Conservation (phyloP, 2,888 invertebrate species). For the Brenthis daphne region DNA sequence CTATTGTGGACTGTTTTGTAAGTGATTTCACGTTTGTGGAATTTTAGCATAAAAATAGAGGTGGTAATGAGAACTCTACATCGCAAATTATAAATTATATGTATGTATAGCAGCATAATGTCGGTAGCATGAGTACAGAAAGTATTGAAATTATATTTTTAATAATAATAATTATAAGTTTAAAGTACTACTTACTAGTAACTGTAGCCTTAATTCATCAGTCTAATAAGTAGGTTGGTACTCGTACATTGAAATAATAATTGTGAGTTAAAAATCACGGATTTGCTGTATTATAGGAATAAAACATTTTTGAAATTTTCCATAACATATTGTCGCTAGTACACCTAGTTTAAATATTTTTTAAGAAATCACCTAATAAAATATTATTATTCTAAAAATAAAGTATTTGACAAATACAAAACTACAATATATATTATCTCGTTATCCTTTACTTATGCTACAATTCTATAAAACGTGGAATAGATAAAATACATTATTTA, state of each 20-base stretch:
- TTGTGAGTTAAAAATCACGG: too few species aligned
- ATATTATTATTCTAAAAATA: not conserved
- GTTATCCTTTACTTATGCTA: constrained; percentile 30
- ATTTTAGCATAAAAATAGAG: constrained; percentile 33
- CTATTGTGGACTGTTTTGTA: constrained; percentile 44
- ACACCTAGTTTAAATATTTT: too few species aligned
- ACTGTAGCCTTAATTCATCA: too few species aligned
- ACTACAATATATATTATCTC: constrained; percentile 31
- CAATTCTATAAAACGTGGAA: constrained; percentile 33
- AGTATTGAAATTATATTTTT: too few species aligned
- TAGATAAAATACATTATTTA: constrained; percentile 39
- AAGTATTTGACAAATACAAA: not conserved
- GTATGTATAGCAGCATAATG: not conserved
- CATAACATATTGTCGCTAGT: too few species aligned
- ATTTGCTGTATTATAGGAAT: too few species aligned
- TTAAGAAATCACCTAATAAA: too few species aligned
- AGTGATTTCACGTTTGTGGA: constrained; percentile 38
- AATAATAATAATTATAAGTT: too few species aligned
- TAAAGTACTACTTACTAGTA: too few species aligned
- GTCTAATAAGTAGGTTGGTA: too few species aligned
- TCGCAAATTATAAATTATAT: not conserved
- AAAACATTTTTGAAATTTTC: too few species aligned
- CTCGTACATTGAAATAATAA: too few species aligned
- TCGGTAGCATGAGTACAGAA: not conserved
- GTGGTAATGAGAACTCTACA: constrained; percentile 3